These are phyloP conservation scores for Agrotis ipsilon DNA, from an alignment of 2,888 invertebrate genomes.

Conservation along the genomic window DNA sequence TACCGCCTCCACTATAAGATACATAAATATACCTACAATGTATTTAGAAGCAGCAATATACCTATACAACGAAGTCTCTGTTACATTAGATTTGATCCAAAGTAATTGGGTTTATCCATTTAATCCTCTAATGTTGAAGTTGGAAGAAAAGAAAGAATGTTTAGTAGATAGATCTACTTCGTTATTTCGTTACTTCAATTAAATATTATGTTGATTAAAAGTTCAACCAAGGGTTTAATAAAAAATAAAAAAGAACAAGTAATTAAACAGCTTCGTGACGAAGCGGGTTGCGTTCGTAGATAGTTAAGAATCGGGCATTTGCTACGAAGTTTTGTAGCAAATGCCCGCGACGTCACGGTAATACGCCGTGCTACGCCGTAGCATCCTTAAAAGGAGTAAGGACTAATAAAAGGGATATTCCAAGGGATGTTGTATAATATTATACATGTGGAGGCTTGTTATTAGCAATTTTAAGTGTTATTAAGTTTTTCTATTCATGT, in stretches of 20 bases:
- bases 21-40: too few relatives aligned
- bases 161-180: slow-evolving; percentile 8
- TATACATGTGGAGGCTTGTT: too few relatives aligned
- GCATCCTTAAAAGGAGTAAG: neutral
- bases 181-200: slow-evolving; percentile 20
- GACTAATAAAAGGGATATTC: too few relatives aligned
- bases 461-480: too few relatives aligned
- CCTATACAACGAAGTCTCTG: slow-evolving; percentile 9
- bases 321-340: slow-evolving; percentile 22
- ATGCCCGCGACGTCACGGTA: neutral
- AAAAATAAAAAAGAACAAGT: neutral
- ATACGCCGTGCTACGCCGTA: slow-evolving; percentile 27
- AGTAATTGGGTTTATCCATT: slow-evolving; percentile 53
- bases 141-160: slow-evolving; percentile 23
- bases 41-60: neutral
- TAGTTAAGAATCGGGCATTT: slow-evolving; percentile 19
- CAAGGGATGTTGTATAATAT: neutral
- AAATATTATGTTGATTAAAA: slow-evolving; percentile 1
- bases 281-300: slow-evolving; percentile 24
- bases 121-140: slow-evolving; percentile 34
- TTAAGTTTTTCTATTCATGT: too few relatives aligned
- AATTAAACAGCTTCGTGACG: neutral
- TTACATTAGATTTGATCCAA: slow-evolving; percentile 39
- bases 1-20: slow-evolving; percentile 5
- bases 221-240: neutral